Evolutionary conservation across 2,797 vertebrate genomes (phyloP).

Genomic region (Lutjanus campechanus): DNA sequence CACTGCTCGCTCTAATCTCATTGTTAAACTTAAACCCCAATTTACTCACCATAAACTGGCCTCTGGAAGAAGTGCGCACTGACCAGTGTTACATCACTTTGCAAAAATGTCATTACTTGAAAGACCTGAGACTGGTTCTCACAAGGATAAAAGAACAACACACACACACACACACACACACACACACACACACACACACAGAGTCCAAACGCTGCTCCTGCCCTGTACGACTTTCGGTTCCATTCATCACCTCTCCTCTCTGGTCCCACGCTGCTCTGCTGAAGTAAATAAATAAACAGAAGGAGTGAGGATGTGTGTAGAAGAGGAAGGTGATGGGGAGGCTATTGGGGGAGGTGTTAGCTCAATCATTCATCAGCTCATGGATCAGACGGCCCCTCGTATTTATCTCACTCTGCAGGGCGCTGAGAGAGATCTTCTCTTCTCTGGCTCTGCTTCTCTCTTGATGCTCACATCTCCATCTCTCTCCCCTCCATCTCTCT

Average conservation of each 20-base stretch:
- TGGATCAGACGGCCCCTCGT: constrained; percentile 51
- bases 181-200: not conserved
- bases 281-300: constrained; percentile 77
- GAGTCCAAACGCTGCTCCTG: constrained; percentile 52
- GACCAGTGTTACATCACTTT: constrained; percentile 37
- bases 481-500: constrained; percentile 30
- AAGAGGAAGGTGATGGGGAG: constrained; percentile 66
- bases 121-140: constrained; percentile 39
- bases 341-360: constrained; percentile 60
- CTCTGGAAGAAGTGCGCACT: constrained; percentile 12
- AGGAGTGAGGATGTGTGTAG: constrained; percentile 59
- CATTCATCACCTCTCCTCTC: constrained; percentile 71
- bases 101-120: constrained; percentile 37
- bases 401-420: constrained; percentile 72
- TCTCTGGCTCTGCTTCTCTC: constrained; percentile 49
- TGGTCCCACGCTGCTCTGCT: constrained; percentile 67
- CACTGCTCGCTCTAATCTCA: constrained; percentile 38
- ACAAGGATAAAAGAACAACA: constrained; percentile 25
- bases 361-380: constrained; percentile 73
- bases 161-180: constrained; percentile 30
- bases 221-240: constrained; percentile 53
- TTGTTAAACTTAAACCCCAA: constrained; percentile 30
- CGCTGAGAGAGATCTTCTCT: constrained; percentile 53
- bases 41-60: constrained; percentile 29
- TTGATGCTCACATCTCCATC: constrained; percentile 45